Conservation (phyloP, 2,888 invertebrate genomes). For the Marronus borbonicus region DNA sequence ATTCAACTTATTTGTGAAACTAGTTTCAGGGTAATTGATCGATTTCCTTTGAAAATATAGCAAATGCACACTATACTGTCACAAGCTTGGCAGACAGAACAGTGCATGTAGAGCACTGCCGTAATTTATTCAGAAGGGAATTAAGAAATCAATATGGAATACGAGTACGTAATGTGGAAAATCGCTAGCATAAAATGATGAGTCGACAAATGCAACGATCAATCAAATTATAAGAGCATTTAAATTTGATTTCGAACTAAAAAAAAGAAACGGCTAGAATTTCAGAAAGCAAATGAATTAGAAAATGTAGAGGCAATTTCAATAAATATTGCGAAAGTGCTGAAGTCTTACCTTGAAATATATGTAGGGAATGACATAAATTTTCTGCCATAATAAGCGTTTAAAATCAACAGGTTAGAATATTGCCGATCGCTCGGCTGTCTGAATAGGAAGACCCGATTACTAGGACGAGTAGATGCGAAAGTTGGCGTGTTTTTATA, state of each 20-base stretch:
- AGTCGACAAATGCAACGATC: conserved; percentile 8
- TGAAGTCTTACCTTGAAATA: no score
- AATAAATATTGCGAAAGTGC: no score
- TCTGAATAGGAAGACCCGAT: neutral
- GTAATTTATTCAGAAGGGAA: conserved; percentile 30
- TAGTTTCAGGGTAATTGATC: neutral
- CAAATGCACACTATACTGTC: neutral
- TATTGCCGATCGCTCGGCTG: neutral
- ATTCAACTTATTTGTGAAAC: no score
- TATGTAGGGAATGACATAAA: neutral
- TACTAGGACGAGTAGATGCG: conserved; percentile 9
- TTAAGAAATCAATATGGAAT: conserved; percentile 25
- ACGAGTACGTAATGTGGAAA: neutral
- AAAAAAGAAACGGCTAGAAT: neutral
- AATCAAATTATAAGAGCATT: neutral
- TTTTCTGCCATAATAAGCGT: neutral
- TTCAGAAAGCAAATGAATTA: no score
- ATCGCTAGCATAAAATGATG: neutral
- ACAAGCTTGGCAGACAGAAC: neutral
- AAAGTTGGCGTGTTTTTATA: neutral
- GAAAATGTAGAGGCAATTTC: no score
- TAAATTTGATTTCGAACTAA: neutral
- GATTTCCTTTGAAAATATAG: neutral
- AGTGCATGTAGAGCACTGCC: conserved; percentile 2
- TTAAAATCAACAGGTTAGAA: conserved; percentile 29